A percentile compares a stretch with the other conserved stretches of the same genome.
Evolutionary conservation across 2,888 invertebrate species (phyloP).

Genomic region (Mimas tiliae): DNA sequence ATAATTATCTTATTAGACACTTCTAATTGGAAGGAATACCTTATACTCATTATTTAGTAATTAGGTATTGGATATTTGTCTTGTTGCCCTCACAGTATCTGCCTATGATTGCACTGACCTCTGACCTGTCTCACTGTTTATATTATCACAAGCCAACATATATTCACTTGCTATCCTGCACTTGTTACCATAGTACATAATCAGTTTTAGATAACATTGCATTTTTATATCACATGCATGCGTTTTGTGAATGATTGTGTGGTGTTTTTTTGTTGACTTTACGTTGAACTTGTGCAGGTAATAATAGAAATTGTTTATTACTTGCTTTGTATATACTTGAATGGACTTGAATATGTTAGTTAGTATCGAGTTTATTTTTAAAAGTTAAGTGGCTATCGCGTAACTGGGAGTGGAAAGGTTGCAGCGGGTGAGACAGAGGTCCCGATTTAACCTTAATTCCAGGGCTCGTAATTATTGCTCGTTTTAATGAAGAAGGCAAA

Average conservation of each 20-base stretch:
- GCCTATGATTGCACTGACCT: constrained; percentile 79
- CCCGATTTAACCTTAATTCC: too few relatives aligned
- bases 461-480: too few relatives aligned
- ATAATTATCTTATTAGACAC: constrained; percentile 25
- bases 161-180: constrained; percentile 62
- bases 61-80: constrained; percentile 69
- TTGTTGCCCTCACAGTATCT: constrained; percentile 67
- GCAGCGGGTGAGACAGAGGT: too few relatives aligned
- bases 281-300: constrained; percentile 15
- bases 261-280: constrained; percentile 29
- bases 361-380: neutral
- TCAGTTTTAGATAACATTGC: constrained; percentile 21
- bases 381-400: too few relatives aligned
- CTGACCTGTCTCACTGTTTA: constrained; percentile 62
- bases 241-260: constrained; percentile 35
- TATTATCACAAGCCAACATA: constrained; percentile 70
- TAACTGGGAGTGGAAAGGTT: too few relatives aligned
- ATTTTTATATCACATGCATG: constrained; percentile 28
- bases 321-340: neutral
- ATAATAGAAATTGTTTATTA: neutral
- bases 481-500: too few relatives aligned
- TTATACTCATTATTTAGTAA: constrained; percentile 43
- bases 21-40: constrained; percentile 28
- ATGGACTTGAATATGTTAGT: neutral
- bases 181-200: constrained; percentile 40